Evolutionary conservation across 2,797 vertebrate genomes (phyloP).

Genomic region (Sciaenops ocellatus): DNA sequence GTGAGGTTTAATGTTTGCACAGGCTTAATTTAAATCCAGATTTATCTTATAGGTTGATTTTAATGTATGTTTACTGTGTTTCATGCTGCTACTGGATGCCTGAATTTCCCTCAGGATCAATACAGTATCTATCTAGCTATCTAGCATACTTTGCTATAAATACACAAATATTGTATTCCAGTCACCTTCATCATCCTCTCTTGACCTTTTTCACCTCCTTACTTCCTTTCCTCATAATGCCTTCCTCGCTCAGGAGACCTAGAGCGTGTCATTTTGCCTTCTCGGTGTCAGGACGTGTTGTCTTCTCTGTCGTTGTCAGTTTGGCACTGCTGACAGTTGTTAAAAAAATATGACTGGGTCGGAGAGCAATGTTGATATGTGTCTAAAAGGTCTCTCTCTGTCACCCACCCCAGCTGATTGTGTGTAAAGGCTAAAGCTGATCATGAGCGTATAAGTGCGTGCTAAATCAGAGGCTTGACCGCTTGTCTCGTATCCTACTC

Average conservation of each 20-base stretch:
- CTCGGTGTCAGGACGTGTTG: not conserved
- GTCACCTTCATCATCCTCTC: constrained; percentile 21
- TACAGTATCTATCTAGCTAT: too few species aligned
- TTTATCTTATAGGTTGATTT: too few species aligned
- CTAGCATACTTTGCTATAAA: too few species aligned
- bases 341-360: not conserved
- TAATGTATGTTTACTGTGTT: too few species aligned
- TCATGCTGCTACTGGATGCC: too few species aligned
- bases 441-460: not conserved
- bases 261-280: not conserved
- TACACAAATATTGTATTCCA: too few species aligned
- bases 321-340: constrained; percentile 8
- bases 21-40: too few species aligned
- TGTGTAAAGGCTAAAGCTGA: constrained; percentile 21
- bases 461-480: constrained; percentile 24
- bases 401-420: not conserved
- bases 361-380: constrained; percentile 14
- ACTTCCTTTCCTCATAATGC: constrained; percentile 6
- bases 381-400: constrained; percentile 15
- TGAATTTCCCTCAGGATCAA: too few species aligned
- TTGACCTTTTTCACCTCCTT: constrained; percentile 21
- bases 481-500: not conserved
- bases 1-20: not conserved
- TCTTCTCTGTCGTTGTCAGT: not conserved
- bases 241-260: not conserved